Conservation (phyloP, 2,113 vertebrate genomes). For the Todiramphus chloris region DNA sequence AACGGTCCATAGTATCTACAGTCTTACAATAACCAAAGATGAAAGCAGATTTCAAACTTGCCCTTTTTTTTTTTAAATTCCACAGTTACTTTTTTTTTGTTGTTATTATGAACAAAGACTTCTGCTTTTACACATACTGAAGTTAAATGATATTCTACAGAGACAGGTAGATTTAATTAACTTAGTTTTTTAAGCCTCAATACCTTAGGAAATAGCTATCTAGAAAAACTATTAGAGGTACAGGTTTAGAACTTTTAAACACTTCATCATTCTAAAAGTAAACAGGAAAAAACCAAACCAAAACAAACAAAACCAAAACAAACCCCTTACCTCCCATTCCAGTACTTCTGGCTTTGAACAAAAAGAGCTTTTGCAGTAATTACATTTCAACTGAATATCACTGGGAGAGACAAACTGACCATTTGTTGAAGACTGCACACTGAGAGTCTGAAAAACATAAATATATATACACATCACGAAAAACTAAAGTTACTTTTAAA, state of each 20-base stretch:
- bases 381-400: slow-evolving; percentile 92
- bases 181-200: not conserved
- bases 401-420: slow-evolving; percentile 84
- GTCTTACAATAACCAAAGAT: not conserved
- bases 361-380: slow-evolving; percentile 93
- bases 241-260: not conserved
- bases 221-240: not conserved
- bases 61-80: not conserved
- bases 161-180: not conserved
- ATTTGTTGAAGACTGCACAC: slow-evolving; percentile 87
- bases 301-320: too few species aligned
- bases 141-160: not conserved
- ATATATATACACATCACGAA: not conserved
- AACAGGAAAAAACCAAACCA: not conserved
- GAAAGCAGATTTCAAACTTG: not conserved
- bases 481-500: not conserved
- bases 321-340: slow-evolving; percentile 92
- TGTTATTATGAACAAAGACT: not conserved
- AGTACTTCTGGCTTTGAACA: slow-evolving; percentile 93
- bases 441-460: slow-evolving; percentile 83
- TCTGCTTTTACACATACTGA: not conserved
- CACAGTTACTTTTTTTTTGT: not conserved
- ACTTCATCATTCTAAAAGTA: not conserved
- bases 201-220: not conserved
- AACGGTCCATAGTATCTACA: not conserved